Evolutionary conservation across 2,113 vertebrate species (phyloP).

Genomic region (Condylura cristata): DNA sequence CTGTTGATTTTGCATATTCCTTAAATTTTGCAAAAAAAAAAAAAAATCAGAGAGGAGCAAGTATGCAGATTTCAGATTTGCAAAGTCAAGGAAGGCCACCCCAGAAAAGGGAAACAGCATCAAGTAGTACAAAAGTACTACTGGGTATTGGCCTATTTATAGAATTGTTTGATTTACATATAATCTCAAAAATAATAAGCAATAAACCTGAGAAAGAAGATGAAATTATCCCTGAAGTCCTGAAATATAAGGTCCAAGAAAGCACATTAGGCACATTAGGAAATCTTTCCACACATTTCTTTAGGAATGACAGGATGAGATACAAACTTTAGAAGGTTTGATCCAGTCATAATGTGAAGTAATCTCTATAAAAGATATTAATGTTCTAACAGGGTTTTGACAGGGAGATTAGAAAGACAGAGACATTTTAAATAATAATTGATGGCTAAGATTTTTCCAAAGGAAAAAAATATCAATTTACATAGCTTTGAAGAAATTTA

Average conservation of each 20-base stretch:
- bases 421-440: background rate
- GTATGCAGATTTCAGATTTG: conserved; percentile 22
- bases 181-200: background rate
- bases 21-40: conserved; percentile 17
- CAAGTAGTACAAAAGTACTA: conserved; percentile 3
- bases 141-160: background rate
- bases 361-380: background rate
- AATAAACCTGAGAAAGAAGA: background rate
- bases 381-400: background rate
- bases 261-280: background rate
- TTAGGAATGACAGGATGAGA: background rate
- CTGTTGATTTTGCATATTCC: conserved; percentile 10
- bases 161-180: background rate
- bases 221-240: background rate
- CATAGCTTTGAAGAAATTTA: background rate
- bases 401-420: background rate
- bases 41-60: background rate
- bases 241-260: conserved; percentile 17
- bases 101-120: background rate
- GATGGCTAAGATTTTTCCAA: conserved; percentile 9
- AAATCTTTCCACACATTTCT: conserved; percentile 8
- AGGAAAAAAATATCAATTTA: conserved; percentile 10
- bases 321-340: background rate
- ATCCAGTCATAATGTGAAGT: background rate
- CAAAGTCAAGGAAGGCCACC: background rate